Conservation (phyloP, 2,888 invertebrate species). For the Mallateleia sp. region DNA sequence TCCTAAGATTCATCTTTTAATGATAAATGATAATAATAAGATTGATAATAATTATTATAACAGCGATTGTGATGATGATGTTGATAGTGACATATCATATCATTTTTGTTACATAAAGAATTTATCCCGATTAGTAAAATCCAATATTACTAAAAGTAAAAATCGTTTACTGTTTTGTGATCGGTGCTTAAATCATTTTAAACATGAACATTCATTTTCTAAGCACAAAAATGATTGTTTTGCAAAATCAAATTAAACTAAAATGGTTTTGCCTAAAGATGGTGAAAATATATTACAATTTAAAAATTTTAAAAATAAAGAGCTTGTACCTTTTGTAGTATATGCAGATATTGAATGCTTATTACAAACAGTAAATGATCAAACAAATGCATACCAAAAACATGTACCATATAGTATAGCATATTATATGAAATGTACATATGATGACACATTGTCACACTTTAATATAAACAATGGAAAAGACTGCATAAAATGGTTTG, state of each 20-base stretch:
- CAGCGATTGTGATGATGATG: not conserved
- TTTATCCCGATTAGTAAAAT: not conserved
- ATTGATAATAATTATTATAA: not conserved
- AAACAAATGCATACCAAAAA: too few relatives aligned
- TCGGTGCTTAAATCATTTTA: not conserved
- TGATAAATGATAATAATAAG: too few relatives aligned
- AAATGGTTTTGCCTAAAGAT: too few relatives aligned
- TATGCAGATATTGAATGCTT: too few relatives aligned
- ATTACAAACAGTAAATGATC: too few relatives aligned
- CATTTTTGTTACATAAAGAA: not conserved
- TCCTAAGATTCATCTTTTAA: not conserved
- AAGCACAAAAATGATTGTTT: not conserved
- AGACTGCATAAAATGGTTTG: slow-evolving; percentile 37
- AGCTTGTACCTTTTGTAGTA: not conserved
- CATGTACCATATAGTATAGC: too few relatives aligned
- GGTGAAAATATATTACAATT: too few relatives aligned
- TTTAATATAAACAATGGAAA: too few relatives aligned
- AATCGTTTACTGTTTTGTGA: not conserved
- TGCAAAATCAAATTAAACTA: not conserved
- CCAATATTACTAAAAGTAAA: not conserved
- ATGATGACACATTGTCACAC: slow-evolving; percentile 22
- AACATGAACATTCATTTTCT: not conserved
- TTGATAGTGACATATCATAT: not conserved
- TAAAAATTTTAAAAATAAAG: not conserved
- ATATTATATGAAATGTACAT: slow-evolving; percentile 12